Evolutionary conservation across 2,113 vertebrate species (phyloP).

Genomic region (Pleuronectes platessa): DNA sequence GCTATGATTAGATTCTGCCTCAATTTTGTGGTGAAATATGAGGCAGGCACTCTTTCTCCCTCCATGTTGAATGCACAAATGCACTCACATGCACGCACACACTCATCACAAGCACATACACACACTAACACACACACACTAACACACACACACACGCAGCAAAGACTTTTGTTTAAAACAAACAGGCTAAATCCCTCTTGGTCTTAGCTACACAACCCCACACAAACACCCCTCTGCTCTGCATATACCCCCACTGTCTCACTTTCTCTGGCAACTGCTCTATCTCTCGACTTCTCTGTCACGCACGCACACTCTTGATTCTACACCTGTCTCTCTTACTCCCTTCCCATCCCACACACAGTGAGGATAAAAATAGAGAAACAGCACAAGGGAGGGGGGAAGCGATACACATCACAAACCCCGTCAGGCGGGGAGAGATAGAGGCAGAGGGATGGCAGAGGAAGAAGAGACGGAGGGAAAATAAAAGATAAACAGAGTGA

Average conservation of each 20-base stretch:
- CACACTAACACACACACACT: conserved; percentile 12
- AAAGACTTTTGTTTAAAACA: conserved; percentile 55
- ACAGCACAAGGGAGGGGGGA: conserved; percentile 58
- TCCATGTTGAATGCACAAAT: conserved; percentile 60
- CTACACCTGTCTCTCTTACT: conserved; percentile 77
- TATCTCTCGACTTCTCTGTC: conserved; percentile 30
- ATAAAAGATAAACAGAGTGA: conserved; percentile 17
- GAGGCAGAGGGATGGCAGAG: conserved; percentile 58
- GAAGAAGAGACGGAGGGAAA: conserved; percentile 41
- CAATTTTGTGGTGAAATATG: conserved; percentile 80
- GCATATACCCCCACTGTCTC: conserved; percentile 35
- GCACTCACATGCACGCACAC: conserved; percentile 34
- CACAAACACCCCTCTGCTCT: conserved; percentile 28
- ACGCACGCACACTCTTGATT: conserved; percentile 45
- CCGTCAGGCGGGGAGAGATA: conserved; percentile 73
- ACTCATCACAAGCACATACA: not conserved
- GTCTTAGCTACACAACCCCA: conserved; percentile 49
- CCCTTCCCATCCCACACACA: conserved; percentile 74
- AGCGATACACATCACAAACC: conserved; percentile 77
- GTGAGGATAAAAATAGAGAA: conserved; percentile 79
- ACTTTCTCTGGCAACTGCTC: conserved; percentile 40
- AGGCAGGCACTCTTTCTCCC: conserved; percentile 65
- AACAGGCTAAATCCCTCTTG: conserved; percentile 58
- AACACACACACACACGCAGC: not conserved
- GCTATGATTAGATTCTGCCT: conserved; percentile 78